Base-by-base conservation (phyloP, 2,888 invertebrate species). In the Dyspetes luteomarginatus region DNA sequence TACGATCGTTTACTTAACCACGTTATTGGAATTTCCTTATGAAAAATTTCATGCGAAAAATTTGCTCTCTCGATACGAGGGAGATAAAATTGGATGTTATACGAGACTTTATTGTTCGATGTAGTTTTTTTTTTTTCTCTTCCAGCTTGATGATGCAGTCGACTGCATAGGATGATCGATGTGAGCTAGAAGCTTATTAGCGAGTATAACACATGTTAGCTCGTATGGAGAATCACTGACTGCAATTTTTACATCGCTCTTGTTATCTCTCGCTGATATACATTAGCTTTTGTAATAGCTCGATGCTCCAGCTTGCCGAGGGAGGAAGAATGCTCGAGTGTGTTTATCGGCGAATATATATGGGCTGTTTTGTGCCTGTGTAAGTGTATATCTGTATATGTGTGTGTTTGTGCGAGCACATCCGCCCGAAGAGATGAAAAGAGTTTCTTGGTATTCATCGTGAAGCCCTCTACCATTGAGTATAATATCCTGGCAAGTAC, bases 371-470 rank as follows among this genome's bases (percentile, higher is more conserved):
- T n/a, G n/a, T n/a, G n/a, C n/a, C n/a, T n/a, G n/a, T n/a, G n/a
- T n/a, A n/a, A n/a, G n/a, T n/a, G n/a, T n/a, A n/a, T n/a, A n/a
- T n/a, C n/a, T n/a, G 3, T n/a, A 36, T 26, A 30, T 36, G n/a
- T n/a, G n/a, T 75, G 26, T 19, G 41, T 74, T 28, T 52, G n/a
- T n/a, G 30, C 28, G 48, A 36, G 30, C 43, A 45, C 22, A 71
- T 65, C 60, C 30, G 82, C 85, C 77, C 80, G 78, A 68, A 64
- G 72, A 84, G 83, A 73, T 83, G 83, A 86, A 82, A 85, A 84
- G 87, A 86, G 82, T 84, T 86, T 85, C 84, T 78, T 73, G 81
- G 82, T 81, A 88, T 89, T 88, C 84, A 86, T 86, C 86, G 85
- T 82, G 28, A 50, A 65, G 45, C 43, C 43, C 43, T 64, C 60